Percentiles rank a stretch among this genome's conserved stretches.
Conservation (phyloP, 2,888 invertebrate species). For the Philaethria dido region DNA sequence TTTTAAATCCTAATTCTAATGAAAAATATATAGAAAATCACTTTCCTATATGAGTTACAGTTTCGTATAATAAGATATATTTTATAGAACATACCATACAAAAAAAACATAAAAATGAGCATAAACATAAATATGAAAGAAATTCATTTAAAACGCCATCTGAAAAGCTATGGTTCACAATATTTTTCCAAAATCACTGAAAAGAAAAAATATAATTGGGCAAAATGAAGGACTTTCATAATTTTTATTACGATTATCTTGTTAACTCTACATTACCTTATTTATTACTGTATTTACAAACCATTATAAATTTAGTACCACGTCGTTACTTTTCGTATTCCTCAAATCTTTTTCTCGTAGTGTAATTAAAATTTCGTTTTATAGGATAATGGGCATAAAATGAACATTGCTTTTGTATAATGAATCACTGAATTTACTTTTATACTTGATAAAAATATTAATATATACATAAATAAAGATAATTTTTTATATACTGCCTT, state of each 20-base stretch:
- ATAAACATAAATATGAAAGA: too few relatives aligned
- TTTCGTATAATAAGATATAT: too few relatives aligned
- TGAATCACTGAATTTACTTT: neutral
- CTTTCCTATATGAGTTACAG: too few relatives aligned
- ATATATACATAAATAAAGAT: neutral
- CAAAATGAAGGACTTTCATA: neutral
- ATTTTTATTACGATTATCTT: slow-evolving; percentile 3
- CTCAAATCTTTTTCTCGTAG: neutral
- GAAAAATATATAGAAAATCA: too few relatives aligned
- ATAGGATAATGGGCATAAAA: neutral
- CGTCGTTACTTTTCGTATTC: slow-evolving; percentile 1
- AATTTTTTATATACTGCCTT: neutral
- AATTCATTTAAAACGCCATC: too few relatives aligned
- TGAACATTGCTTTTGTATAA: neutral
- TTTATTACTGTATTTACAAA: slow-evolving; percentile 8
- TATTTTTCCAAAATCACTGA: neutral
- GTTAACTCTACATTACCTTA: slow-evolving; percentile 1
- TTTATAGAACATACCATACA: too few relatives aligned
- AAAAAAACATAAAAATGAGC: too few relatives aligned
- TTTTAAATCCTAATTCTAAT: too few relatives aligned
- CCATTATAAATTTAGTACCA: neutral
- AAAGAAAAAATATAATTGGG: slow-evolving; percentile 9
- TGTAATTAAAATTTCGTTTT: slow-evolving; percentile 3
- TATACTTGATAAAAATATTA: neutral
- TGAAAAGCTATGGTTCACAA: neutral